phyloP scores from a whole-genome alignment of 2,113 vertebrate species.

The Mungos mungo region DNA sequence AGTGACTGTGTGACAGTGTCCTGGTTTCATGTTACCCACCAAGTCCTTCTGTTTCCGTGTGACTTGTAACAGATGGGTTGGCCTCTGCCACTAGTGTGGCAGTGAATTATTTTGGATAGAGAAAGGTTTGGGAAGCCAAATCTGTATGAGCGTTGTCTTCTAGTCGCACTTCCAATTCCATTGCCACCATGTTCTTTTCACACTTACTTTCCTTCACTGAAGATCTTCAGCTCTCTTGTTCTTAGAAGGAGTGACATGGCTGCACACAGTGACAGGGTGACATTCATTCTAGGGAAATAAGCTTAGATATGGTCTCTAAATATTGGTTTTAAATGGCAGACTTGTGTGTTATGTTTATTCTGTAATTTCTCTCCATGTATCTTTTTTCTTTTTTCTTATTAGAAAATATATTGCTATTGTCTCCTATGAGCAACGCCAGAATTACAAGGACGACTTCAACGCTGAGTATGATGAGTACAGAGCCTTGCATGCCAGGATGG shows the following conservation, averaged over 20 bases:
- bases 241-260: neutral
- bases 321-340: neutral
- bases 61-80: neutral
- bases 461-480: constrained; percentile 94
- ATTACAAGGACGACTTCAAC: constrained; percentile 93
- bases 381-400: constrained; percentile 30
- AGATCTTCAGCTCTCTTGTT: neutral
- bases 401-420: constrained; percentile 90
- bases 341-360: neutral
- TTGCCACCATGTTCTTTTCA: neutral
- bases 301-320: neutral
- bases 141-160: neutral
- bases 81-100: neutral
- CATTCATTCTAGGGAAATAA: neutral
- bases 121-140: neutral
- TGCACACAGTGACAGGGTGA: neutral
- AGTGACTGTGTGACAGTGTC: neutral
- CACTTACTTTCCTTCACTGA: neutral
- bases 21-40: neutral
- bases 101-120: neutral
- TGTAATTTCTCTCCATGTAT: neutral
- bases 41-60: neutral
- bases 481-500: constrained; percentile 88
- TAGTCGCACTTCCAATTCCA: neutral
- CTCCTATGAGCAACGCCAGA: constrained; percentile 91